These are phyloP conservation scores for Gyps fulvus DNA, from an alignment of 2,113 vertebrate genomes.

Conservation along the genomic window DNA sequence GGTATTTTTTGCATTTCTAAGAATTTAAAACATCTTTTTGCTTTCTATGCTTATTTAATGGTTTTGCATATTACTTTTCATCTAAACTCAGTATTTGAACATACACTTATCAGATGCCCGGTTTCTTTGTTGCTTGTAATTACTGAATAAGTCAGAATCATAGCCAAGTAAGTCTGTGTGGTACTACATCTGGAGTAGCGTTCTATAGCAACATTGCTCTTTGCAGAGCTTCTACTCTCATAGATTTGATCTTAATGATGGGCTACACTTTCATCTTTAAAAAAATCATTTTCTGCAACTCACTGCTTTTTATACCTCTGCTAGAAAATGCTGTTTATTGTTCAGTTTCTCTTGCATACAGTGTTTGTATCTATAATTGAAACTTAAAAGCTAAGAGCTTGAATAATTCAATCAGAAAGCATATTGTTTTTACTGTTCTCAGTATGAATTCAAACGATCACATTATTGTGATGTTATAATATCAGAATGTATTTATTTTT, in stretches of 20 bases:
- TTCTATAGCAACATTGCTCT: neutral
- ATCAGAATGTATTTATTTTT: conserved; percentile 62
- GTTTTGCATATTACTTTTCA: conserved; percentile 14
- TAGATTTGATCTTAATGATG: conserved; percentile 52
- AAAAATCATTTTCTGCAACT: conserved; percentile 52
- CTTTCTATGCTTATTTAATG: neutral
- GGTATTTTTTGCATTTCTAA: neutral
- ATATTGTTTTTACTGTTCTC: conserved; percentile 65
- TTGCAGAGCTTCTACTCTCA: conserved; percentile 17
- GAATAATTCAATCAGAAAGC: conserved; percentile 68
- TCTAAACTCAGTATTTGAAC: conserved; percentile 25
- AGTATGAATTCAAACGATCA: conserved; percentile 64
- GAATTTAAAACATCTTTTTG: neutral
- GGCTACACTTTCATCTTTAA: conserved; percentile 41
- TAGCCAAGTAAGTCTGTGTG: conserved; percentile 9
- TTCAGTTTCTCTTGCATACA: conserved; percentile 35
- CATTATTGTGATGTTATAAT: conserved; percentile 59
- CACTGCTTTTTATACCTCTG: conserved; percentile 53
- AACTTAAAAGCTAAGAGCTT: conserved; percentile 66
- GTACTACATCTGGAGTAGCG: conserved; percentile 40
- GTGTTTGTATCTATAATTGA: conserved; percentile 64
- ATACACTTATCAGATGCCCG: neutral
- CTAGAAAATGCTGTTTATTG: conserved; percentile 48
- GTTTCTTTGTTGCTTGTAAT: conserved; percentile 62
- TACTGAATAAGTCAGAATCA: conserved; percentile 43